Evolutionary conservation across 2,888 invertebrate genomes (phyloP), one percentile per base, ranked within the genome.

Genomic region (Homarus gammarus): DNA sequence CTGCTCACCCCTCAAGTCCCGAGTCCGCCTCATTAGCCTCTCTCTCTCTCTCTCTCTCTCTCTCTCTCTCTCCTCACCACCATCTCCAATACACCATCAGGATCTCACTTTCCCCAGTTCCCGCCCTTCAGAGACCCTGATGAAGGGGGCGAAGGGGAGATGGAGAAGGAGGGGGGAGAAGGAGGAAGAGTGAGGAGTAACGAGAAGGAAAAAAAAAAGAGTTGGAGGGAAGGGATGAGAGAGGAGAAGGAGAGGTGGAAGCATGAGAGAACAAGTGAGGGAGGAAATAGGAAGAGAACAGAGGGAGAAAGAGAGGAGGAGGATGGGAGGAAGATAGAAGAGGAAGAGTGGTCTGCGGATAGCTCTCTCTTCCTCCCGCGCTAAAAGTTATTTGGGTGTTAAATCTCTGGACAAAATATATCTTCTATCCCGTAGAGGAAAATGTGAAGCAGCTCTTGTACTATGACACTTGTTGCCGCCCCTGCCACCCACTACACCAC

Each of bases 401-500:
- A 73, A 73, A 73, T 73, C 73, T 73, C 40, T 40, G 5, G 8
- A 15, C n/a, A 73, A 38, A 38, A 73, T 73, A 73, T 73, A 5
- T 72, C n/a, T 56, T 22, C 40, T 40, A 38, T 36, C 22, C 73
- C 73, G 38, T 56, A 22, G 15, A 22, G 56, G 12, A 22, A 56
- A 56, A 56, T 56, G 22, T 56, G 56, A 18, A 5, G 56, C 18
- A 18, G 18, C 22, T 77, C 33, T 36, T 44, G 49, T 77, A 31
- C 31, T 77, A 49, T 12, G 77, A 77, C 77, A 77, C 77, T 77
- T 77, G 77, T 77, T 77, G 77, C 77, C 12, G 77, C 27, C n/a
- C n/a, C 73, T 22, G 15, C 36, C 40, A 27, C 38, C 22, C 40
- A 8, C 18, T n/a, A n/a, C n/a, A n/a, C n/a, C n/a, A n/a, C 36